Conservation (phyloP, 2,113 vertebrate species). For the Setophaga petechia region DNA sequence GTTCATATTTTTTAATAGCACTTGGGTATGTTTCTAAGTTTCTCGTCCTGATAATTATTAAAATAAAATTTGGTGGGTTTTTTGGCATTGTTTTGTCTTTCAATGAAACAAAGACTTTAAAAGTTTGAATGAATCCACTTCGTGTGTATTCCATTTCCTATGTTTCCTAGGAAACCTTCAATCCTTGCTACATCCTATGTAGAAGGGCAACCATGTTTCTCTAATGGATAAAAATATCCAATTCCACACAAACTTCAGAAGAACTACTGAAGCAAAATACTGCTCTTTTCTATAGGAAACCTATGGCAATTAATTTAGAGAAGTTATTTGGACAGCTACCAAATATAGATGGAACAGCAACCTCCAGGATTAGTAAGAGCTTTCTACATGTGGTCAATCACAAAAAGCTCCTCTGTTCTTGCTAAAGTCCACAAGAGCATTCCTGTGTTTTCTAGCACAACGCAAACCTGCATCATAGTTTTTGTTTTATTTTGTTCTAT, state of each 20-base stretch:
- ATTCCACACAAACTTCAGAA: neutral
- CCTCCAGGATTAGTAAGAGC: neutral
- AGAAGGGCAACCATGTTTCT: neutral
- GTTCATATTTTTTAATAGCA: neutral
- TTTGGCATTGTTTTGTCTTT: neutral
- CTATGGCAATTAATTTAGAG: neutral
- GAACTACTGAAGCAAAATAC: neutral
- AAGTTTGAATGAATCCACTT: neutral
- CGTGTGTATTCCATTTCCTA: neutral
- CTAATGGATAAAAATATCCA: neutral
- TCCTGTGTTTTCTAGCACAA: neutral
- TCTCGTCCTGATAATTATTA: neutral
- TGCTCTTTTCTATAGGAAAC: neutral
- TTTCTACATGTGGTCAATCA: neutral
- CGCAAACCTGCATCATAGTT: neutral
- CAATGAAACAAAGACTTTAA: neutral
- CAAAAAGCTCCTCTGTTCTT: neutral
- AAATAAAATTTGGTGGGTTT: neutral
- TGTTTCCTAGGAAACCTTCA: neutral
- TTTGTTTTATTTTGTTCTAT: neutral
- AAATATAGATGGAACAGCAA: neutral
- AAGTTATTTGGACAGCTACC: neutral
- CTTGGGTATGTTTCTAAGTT: neutral
- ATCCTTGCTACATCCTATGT: neutral
- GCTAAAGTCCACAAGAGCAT: neutral